Base-by-base conservation (phyloP, 2,113 vertebrate species). In the Sphaerodactylus townsendi region DNA sequence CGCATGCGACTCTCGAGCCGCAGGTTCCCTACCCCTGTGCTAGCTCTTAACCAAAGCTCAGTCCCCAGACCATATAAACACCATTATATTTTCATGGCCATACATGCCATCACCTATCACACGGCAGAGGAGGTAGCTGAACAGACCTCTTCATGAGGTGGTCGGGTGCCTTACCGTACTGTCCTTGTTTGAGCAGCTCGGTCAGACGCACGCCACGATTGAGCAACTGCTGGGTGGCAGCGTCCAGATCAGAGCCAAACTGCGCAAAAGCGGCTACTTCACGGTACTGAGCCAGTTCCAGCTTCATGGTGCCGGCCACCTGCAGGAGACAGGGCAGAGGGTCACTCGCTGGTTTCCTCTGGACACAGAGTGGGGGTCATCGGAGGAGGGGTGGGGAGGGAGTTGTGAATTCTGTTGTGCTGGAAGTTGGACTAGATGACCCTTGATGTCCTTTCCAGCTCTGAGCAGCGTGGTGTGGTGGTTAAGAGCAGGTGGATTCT, bases 241-340 rank as follows among this genome's bases (percentile, higher is more conserved):
- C 98, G 15, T 99, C 99, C 78, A 99, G 93, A 89, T 99, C 99
- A 84, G 99, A 99, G 28, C 99, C 98, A 0, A 99, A 99, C 94
- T 99, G 99, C 56, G 99, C 99, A 2, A 99, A 99, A 79, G 99
- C 99, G 69, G 98, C 99, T 1, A 99, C 98, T 90, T 99, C 98
- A 84, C 98, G 98, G 87, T 99, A 99, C 96, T 99, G 99, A 88
- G 98, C 98, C 95, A 99, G 77, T 89, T 99, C 98, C 92, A 99
- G 96, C 94, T 99, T 99, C 99, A 99, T 99, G 92, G 99, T 99
- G 94, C 99, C 98, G 0, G 98, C 98, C 96, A 99, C 98, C 98
- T 99, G 68, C 0, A 46, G 21, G 75, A 78, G 0, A 41, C 0
- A 1, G 39, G 7, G 14, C 3, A 4, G 0, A 39, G 69, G 1